Conservation (phyloP, 2,113 vertebrate genomes). For the Cyanoliseus patagonus region DNA sequence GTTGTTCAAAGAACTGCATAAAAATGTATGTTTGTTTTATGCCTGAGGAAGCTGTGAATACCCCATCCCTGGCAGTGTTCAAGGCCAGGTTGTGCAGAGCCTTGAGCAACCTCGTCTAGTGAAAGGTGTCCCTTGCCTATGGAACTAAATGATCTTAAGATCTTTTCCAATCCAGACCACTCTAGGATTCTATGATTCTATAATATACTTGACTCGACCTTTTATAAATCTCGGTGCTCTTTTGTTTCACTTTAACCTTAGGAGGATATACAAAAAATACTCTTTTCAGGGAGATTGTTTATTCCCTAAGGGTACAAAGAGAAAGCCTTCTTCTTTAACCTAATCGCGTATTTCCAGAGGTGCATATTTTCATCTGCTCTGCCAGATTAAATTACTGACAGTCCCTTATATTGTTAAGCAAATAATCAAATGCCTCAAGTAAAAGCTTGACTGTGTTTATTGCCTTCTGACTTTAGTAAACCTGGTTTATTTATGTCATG, state of each 20-base stretch:
- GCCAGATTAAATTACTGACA: slow-evolving; percentile 32
- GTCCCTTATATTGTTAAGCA: slow-evolving; percentile 22
- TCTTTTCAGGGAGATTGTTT: slow-evolving; percentile 54
- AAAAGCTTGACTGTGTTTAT: not conserved
- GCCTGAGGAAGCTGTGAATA: not conserved
- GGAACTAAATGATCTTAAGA: not conserved
- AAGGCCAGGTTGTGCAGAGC: not conserved
- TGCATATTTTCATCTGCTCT: not conserved
- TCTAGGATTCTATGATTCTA: not conserved
- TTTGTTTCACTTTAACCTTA: slow-evolving; percentile 39
- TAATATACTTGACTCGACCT: slow-evolving; percentile 38
- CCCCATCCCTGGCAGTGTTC: not conserved
- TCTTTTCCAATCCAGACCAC: not conserved
- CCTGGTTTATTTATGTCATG: slow-evolving; percentile 17
- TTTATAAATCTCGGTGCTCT: slow-evolving; percentile 57
- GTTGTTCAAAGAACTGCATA: not conserved
- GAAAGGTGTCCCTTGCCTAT: not conserved
- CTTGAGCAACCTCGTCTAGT: not conserved
- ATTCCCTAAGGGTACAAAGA: slow-evolving; percentile 23
- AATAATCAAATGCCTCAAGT: not conserved
- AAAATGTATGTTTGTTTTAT: not conserved
- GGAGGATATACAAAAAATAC: slow-evolving; percentile 39
- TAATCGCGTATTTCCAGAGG: slow-evolving; percentile 40
- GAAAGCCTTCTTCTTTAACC: slow-evolving; percentile 20
- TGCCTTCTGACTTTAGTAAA: slow-evolving; percentile 1